phyloP scores from a whole-genome alignment of 2,888 invertebrate genomes.

The Theretra japonica region DNA sequence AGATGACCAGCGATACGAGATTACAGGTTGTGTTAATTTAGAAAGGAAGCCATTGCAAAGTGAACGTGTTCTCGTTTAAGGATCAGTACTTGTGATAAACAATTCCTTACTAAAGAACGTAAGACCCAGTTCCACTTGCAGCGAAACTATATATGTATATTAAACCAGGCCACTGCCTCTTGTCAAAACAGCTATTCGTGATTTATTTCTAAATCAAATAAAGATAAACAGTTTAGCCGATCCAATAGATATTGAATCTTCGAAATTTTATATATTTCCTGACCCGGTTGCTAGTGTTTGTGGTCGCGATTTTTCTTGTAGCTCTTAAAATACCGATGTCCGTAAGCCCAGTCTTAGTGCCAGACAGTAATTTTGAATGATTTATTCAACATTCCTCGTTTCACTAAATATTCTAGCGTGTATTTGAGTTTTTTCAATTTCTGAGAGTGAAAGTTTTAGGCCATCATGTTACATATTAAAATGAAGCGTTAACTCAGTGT shows the following conservation, averaged over 20 bases:
- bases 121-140: neutral
- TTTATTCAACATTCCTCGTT: slow-evolving; percentile 18
- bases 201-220: slow-evolving; percentile 16
- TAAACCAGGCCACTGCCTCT: neutral
- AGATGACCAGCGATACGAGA: neutral
- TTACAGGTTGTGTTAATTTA: neutral
- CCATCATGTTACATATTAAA: neutral
- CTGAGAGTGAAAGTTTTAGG: slow-evolving; percentile 4
- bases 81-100: neutral
- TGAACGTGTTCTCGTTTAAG: neutral
- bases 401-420: slow-evolving; percentile 1
- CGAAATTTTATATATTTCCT: neutral
- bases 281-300: slow-evolving; percentile 1
- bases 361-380: slow-evolving; percentile 21
- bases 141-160: neutral
- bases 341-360: slow-evolving; percentile 14
- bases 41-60: neutral
- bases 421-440: neutral
- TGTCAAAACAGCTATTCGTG: slow-evolving; percentile 5
- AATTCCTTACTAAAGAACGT: neutral
- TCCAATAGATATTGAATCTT: neutral
- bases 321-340: slow-evolving; percentile 21
- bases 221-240: slow-evolving; percentile 12
- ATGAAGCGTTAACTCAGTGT: neutral
- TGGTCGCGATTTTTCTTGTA: slow-evolving; percentile 2